These are phyloP conservation scores for Desmophyllum pertusum DNA, from an alignment of 92 coral and sea anemone genomes.

Conservation along the genomic window DNA sequence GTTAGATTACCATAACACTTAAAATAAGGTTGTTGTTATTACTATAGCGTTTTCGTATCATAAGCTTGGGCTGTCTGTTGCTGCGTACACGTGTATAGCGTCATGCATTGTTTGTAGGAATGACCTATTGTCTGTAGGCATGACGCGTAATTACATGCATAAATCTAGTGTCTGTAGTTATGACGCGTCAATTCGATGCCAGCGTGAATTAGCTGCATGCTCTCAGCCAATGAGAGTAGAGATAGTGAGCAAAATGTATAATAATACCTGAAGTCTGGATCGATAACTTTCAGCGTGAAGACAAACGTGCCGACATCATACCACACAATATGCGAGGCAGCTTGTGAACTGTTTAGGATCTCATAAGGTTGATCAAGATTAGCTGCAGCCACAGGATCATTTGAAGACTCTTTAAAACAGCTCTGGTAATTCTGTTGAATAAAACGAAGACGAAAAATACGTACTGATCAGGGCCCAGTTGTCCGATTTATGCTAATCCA, in stretches of 20 bases:
- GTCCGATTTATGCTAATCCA: no score
- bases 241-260: no score
- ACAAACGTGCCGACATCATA: slow-evolving; percentile 71
- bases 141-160: no score
- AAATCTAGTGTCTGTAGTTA: no score
- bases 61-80: neutral
- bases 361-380: slow-evolving; percentile 74
- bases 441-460: neutral
- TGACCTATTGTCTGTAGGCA: no score
- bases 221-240: no score
- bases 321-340: slow-evolving; percentile 69
- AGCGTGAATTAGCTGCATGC: no score
- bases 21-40: no score
- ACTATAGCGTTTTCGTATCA: no score
- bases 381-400: neutral
- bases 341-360: slow-evolving; percentile 77
- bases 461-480: neutral
- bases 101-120: no score
- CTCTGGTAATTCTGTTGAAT: slow-evolving; percentile 73
- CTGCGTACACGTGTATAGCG: neutral
- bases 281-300: slow-evolving; percentile 77
- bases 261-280: slow-evolving; percentile 83
- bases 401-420: slow-evolving; percentile 61
- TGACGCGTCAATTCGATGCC: no score
- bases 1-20: no score